Conservation (phyloP, 2,888 invertebrate species). For the Agrotis puta region DNA sequence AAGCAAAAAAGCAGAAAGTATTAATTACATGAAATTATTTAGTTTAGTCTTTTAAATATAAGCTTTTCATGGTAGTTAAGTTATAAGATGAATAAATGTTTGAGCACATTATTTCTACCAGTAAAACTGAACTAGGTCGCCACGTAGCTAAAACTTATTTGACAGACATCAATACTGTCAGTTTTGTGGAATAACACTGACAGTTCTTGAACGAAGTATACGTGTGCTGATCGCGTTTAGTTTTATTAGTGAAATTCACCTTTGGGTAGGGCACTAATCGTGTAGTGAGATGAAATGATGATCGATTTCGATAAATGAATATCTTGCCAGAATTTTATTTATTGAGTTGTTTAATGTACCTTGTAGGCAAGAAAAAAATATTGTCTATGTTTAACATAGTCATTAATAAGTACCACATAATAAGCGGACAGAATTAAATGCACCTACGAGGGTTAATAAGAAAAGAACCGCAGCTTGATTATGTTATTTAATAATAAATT, state of each 20-base stretch:
- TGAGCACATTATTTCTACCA: neutral
- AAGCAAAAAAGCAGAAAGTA: slow-evolving; percentile 30
- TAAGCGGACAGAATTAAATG: neutral
- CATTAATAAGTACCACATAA: neutral
- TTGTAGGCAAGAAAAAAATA: neutral
- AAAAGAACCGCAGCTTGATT: slow-evolving; percentile 9
- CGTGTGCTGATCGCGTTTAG: neutral
- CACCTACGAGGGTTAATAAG: neutral
- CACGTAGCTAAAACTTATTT: neutral
- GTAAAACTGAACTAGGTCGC: neutral
- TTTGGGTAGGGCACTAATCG: too few relatives aligned
- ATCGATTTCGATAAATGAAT: slow-evolving; percentile 4
- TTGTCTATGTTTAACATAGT: neutral
- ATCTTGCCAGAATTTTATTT: slow-evolving; percentile 29
- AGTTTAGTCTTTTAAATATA: slow-evolving; percentile 5
- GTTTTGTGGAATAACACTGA: neutral
- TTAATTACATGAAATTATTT: slow-evolving; percentile 35
- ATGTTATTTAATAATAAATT: neutral
- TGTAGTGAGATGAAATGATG: too few relatives aligned
- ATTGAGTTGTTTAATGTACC: neutral
- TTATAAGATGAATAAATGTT: neutral
- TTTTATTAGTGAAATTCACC: neutral
- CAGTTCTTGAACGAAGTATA: neutral
- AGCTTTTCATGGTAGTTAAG: too few relatives aligned
- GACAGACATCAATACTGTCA: neutral